Conservation (phyloP, 2,797 vertebrate species). For the Danio kyathit region DNA sequence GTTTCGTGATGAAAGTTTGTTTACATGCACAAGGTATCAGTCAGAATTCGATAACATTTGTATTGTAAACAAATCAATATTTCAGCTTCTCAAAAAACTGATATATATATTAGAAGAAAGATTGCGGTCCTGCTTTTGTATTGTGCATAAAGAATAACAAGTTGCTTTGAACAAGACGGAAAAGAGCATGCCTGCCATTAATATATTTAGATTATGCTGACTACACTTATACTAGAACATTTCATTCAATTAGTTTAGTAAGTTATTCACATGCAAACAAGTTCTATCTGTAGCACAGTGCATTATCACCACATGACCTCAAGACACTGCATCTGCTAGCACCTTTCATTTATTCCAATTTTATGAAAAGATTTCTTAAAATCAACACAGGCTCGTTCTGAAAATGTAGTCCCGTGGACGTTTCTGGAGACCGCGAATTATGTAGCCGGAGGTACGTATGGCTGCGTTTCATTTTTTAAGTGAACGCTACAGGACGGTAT, state of each 20-base stretch:
- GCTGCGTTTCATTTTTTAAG: too few relatives aligned
- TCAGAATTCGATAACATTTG: background rate
- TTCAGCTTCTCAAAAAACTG: background rate
- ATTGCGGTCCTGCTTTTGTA: background rate
- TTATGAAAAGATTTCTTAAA: too few relatives aligned
- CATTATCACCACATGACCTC: background rate
- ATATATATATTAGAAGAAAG: background rate
- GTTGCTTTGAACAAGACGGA: background rate
- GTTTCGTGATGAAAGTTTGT: background rate
- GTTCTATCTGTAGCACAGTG: background rate
- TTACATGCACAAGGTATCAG: background rate
- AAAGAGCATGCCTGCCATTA: background rate
- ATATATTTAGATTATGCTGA: background rate
- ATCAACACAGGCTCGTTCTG: too few relatives aligned
- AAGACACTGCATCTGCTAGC: background rate
- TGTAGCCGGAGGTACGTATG: too few relatives aligned
- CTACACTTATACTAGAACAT: background rate
- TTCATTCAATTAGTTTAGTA: background rate
- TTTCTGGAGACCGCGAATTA: too few relatives aligned
- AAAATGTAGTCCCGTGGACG: too few relatives aligned
- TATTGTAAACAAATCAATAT: background rate
- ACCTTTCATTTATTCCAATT: background rate
- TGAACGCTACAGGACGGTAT: too few relatives aligned
- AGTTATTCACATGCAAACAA: background rate
- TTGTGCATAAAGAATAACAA: too few relatives aligned